Evolutionary conservation across 2,797 vertebrate species (phyloP).

Genomic region (Danio albolineatus): DNA sequence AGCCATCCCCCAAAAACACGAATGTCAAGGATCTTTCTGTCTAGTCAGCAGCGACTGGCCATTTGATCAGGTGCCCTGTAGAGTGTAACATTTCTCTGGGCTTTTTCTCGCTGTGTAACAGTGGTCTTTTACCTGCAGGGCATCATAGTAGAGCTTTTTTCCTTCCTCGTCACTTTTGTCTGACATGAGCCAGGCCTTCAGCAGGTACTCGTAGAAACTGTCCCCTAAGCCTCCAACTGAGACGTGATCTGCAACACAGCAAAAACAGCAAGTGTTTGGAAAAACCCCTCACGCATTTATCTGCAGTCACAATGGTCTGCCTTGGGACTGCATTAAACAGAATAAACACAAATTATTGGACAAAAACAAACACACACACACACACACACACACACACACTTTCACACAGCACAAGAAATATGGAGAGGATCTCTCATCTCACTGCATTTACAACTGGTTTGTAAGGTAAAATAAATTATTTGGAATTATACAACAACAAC

Average conservation of each 20-base stretch:
- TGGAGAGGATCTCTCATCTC: neutral
- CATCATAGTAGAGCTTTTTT: constrained; percentile 95
- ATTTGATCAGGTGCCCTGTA: neutral
- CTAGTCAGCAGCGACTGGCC: neutral
- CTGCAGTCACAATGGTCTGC: neutral
- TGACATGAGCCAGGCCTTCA: constrained; percentile 98
- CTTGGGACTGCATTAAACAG: neutral
- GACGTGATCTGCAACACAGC: constrained; percentile 90
- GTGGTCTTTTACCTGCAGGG: constrained; percentile 87
- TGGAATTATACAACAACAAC: neutral
- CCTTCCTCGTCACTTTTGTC: constrained; percentile 94
- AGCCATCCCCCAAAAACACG: neutral
- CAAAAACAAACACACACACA: neutral
- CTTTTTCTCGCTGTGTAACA: constrained; percentile 7
- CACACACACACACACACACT: too few relatives aligned
- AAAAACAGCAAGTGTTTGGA: neutral
- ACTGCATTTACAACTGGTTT: neutral
- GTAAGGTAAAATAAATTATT: too few relatives aligned
- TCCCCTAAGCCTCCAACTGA: constrained; percentile 97
- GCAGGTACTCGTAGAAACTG: constrained; percentile 98
- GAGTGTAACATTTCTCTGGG: neutral
- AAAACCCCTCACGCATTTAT: neutral
- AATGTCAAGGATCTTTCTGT: neutral
- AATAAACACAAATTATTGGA: neutral
- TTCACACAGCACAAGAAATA: neutral